Base-by-base conservation (phyloP, 2,888 invertebrate species). In the Eupithecia subumbrata region DNA sequence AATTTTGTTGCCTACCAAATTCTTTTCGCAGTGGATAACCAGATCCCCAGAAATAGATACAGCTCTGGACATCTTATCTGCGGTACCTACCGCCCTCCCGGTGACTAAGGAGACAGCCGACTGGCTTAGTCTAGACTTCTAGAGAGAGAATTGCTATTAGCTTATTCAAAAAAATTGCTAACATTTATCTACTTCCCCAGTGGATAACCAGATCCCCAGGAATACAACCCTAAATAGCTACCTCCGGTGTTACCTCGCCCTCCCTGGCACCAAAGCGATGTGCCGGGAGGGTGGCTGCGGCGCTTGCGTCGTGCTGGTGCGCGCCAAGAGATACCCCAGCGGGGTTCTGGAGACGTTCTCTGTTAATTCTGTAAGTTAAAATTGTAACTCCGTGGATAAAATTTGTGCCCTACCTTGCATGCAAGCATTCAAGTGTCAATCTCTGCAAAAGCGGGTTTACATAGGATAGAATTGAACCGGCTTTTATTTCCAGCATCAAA, bases 251-350 rank as follows among this genome's bases (percentile, higher is more conserved):
- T 87, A 92, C 79, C 93, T 96, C 12, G 91, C 93, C 16, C 88
- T 97, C 37, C 96, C 95, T 0, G 97, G 97, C 16, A 97, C 97
- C 0, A 97, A 97, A 85, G 94, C 94, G 0, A 93, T 93, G 93
- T 93, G 94, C 76, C 89, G 87, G 56, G 91, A 93, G 77, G 94
- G 94, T 0, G 92, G 92, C 16, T 93, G 94, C 72, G 94, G 93
- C 5, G 85, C 89, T 12, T 94, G 94, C 81, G 87, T 93, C 56
- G 93, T 94, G 11, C 87, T 87, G 63, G 94, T 94, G 37, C 87
- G 89, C n/a, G 91, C 92, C 8, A 83, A 73, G 72, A 82, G 93
- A 1, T 85, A 80, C 34, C 86, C 91, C 37, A 88, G 86, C 72
- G 87, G 87, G 0, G 72, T 70, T 0, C 64, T 86, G 0, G 92